Conservation (phyloP, 2,113 vertebrate species). For the Chlorodrepanis virens region DNA sequence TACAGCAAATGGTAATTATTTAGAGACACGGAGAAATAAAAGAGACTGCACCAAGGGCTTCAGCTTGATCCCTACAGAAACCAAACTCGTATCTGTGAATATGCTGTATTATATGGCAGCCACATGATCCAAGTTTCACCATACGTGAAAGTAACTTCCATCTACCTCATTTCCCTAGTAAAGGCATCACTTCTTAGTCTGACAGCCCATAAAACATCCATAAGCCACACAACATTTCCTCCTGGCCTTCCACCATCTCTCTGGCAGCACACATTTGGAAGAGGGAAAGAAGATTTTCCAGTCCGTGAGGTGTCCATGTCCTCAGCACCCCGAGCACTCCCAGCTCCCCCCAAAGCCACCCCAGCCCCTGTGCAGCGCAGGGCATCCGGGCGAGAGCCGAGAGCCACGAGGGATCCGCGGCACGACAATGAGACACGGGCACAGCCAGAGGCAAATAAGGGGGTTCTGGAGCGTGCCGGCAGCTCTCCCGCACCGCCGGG, state of each 20-base stretch:
- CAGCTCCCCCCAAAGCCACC: background rate
- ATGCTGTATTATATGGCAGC: background rate
- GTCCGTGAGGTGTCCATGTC: background rate
- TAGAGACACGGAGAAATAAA: background rate
- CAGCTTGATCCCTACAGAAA: background rate
- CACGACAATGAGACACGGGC: fast-evolving
- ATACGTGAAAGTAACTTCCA: background rate
- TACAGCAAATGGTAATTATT: background rate
- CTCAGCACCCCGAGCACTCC: fast-evolving
- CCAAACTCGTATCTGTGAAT: background rate
- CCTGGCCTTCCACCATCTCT: background rate
- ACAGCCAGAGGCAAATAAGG: fast-evolving
- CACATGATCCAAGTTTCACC: background rate
- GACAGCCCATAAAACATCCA: background rate
- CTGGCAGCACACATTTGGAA: background rate
- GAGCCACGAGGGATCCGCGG: too few relatives aligned
- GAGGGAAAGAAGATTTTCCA: background rate
- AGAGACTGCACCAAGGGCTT: background rate
- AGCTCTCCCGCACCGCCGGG: too few relatives aligned
- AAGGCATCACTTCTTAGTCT: background rate
- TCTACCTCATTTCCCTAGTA: background rate
- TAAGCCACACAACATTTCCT: background rate
- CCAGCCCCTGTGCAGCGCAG: fast-evolving
- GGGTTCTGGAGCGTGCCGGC: fast-evolving
- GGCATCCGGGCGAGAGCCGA: too few relatives aligned